Conservation (phyloP, 2,888 invertebrate genomes). For the Synergus laeviventris region DNA sequence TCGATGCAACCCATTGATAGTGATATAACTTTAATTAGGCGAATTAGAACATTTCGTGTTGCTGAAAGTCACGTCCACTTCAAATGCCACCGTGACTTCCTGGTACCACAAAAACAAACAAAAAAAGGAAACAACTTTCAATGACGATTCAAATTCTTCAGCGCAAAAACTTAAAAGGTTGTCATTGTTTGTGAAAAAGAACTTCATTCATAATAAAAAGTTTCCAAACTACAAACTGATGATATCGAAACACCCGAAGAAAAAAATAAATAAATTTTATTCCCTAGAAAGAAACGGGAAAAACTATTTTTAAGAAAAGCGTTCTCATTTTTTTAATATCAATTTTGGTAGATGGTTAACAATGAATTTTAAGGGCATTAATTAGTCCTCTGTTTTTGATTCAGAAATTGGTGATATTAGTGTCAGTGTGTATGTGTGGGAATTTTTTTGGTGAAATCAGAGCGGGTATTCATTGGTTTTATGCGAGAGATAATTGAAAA, state of each 20-base stretch:
- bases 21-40: conserved; percentile 47
- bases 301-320: too few relatives aligned
- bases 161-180: neutral
- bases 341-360: neutral
- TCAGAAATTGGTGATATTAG: conserved; percentile 8
- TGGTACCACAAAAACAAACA: neutral
- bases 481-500: conserved; percentile 45
- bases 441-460: conserved; percentile 32
- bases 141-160: neutral
- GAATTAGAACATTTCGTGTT: conserved; percentile 32
- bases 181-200: neutral
- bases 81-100: conserved; percentile 33
- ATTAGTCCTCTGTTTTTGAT: neutral
- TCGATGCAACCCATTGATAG: conserved; percentile 39
- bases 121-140: neutral
- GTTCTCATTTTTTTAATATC: too few relatives aligned
- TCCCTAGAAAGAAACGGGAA: too few relatives aligned
- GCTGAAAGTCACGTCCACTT: conserved; percentile 33
- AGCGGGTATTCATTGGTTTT: conserved; percentile 28
- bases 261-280: too few relatives aligned
- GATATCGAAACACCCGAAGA: too few relatives aligned
- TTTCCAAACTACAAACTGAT: neutral
- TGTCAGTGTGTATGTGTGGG: conserved; percentile 10
- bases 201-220: neutral
- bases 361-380: conserved; percentile 24